These are phyloP conservation scores for Lordiphosa stackelbergi DNA, from an alignment of 1,140 invertebrate genomes.

Conservation along the genomic window DNA sequence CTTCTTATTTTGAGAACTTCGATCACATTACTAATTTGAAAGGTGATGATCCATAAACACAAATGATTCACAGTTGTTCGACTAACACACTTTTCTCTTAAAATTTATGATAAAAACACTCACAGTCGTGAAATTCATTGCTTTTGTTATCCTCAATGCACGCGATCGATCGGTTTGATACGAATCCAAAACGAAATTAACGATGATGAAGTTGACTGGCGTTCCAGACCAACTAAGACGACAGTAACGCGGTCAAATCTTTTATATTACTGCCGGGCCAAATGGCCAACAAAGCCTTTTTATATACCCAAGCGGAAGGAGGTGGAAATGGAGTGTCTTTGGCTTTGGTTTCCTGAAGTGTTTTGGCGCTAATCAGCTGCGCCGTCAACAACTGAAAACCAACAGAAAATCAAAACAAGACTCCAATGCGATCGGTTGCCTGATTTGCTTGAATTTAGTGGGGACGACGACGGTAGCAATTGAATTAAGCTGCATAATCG, in stretches of 20 bases:
- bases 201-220: background rate
- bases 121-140: constrained; percentile 29
- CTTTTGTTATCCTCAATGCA: constrained; percentile 23
- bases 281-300: constrained; percentile 63
- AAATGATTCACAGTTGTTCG: background rate
- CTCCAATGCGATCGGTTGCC: too few relatives aligned
- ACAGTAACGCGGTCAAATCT: constrained; percentile 63
- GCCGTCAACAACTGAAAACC: constrained; percentile 28
- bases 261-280: constrained; percentile 52
- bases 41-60: too few relatives aligned
- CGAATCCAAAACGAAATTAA: background rate
- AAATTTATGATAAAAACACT: constrained; percentile 20
- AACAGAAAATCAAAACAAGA: constrained; percentile 17
- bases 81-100: constrained; percentile 8
- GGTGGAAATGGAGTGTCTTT: constrained; percentile 23
- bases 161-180: constrained; percentile 24
- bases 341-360: constrained; percentile 56
- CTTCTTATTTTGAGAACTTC: too few relatives aligned
- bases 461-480: constrained; percentile 18
- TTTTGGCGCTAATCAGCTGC: constrained; percentile 51
- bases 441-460: too few relatives aligned
- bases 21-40: too few relatives aligned
- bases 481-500: constrained; percentile 67
- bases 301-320: constrained; percentile 72
- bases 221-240: constrained; percentile 12